Percentiles rank a stretch among this genome's conserved stretches.
Evolutionary conservation across 2,113 vertebrate genomes (phyloP).

Genomic region (Falcunculus frontatus): DNA sequence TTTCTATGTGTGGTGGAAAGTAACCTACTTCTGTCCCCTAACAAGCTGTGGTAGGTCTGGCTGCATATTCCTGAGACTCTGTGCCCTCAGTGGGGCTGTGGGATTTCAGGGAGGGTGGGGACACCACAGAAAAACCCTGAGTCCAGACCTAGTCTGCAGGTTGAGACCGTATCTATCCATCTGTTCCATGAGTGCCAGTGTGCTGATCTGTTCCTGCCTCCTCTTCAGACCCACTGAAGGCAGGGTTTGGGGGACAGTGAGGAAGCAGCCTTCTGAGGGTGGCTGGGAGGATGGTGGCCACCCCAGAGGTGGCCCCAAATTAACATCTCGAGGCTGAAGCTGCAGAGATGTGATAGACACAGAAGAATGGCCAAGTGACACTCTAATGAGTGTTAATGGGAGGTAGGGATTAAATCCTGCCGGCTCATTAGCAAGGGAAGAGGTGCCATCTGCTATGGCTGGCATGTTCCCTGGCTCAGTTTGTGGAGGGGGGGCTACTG

Average conservation of each 20-base stretch:
- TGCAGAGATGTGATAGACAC: neutral
- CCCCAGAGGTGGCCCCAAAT: neutral
- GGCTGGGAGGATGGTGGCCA: neutral
- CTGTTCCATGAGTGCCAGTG: neutral
- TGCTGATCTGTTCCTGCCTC: neutral
- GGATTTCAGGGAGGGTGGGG: neutral
- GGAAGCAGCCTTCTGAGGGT: neutral
- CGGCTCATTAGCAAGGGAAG: constrained; percentile 19
- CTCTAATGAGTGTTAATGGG: constrained; percentile 27
- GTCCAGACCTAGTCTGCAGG: neutral
- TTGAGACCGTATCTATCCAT: neutral
- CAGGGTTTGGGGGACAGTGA: neutral
- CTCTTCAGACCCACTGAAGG: neutral
- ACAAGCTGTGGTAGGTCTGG: neutral
- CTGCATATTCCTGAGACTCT: neutral
- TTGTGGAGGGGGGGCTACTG: neutral
- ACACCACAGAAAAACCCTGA: rapidly evolving
- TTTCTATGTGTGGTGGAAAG: constrained; percentile 20
- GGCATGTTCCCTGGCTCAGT: neutral
- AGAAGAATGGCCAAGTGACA: neutral
- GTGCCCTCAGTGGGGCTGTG: neutral
- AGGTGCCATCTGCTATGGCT: constrained; percentile 34
- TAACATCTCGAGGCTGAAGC: neutral
- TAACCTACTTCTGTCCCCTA: constrained; percentile 48
- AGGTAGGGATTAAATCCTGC: constrained; percentile 28